Evolutionary conservation across 1,140 invertebrate species (phyloP), one percentile per base, ranked within the genome.

Genomic region (Periplaneta americana): DNA sequence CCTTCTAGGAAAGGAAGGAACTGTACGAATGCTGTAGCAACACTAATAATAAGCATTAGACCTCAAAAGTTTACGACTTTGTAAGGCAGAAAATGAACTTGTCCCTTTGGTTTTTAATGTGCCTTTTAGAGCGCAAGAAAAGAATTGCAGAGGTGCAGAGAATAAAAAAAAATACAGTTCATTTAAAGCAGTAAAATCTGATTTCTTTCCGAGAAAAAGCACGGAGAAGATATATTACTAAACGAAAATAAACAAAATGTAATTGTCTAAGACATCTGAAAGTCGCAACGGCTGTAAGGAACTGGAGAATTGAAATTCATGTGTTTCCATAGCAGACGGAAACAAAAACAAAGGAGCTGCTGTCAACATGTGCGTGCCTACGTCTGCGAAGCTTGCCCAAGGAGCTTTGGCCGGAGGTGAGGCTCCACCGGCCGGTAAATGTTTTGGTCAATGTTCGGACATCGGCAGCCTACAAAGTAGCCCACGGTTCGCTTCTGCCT

Each of bases 361-460:
- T 66, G 48, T 28, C 1, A 8, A n/a, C 48, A 5, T 28, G 11
- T 8, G 48, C 48, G 28, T 22, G 22, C n/a, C n/a, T n/a, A 66
- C 57, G 15, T 5, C 15, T 36, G 22, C 75, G 33, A 36, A 77
- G 35, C 31, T 36, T 22, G 75, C 75, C 75, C 31, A 36, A 34
- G 35, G 75, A 33, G 75, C 33, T 77, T 33, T 77, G 75, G 75
- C 75, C 75, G 31, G 33, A 77, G 75, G 75, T 34, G 75, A 77
- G 31, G 35, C 75, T 36, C 4, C 32, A 33, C 28, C 75, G 15
- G 75, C 75, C 75, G 75, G 75, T 34, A 22, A 34, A 4, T 34
- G 18, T 77, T 77, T 77, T 34, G 35, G 33, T 22, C 75, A n/a
- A 13, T 34, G 75, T n/a, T 77, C 75, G 75, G 75, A 77, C 17